phyloP scores from a whole-genome alignment of 23 tunicate species.

The Clavelina lepadiformis region DNA sequence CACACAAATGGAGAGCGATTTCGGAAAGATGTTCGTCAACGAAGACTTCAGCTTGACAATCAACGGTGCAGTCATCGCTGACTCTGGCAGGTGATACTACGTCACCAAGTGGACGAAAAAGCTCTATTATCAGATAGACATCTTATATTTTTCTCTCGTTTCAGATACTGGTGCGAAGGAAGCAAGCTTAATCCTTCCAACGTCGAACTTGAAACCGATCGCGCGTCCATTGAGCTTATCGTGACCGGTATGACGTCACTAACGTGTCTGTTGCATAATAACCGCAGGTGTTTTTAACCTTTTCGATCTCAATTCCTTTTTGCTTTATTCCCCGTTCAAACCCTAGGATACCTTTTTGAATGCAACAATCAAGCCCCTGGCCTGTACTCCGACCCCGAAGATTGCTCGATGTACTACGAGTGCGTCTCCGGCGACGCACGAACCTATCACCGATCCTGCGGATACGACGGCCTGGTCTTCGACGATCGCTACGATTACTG shows the following conservation, averaged over 20 bases:
- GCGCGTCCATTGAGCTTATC: constrained; percentile 28
- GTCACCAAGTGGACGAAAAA: not conserved
- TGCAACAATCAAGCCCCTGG: constrained; percentile 40
- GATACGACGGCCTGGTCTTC: constrained; percentile 58
- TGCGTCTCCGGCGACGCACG: constrained; percentile 35
- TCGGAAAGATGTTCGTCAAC: constrained; percentile 10
- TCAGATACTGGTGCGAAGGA: constrained; percentile 56
- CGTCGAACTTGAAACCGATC: constrained; percentile 31
- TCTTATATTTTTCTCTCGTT: not conserved
- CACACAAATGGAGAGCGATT: constrained; percentile 12
- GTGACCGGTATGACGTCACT: constrained; percentile 7
- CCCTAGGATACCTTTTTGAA: constrained; percentile 18
- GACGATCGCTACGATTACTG: constrained; percentile 34
- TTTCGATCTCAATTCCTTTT: too few species aligned
- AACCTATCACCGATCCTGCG: constrained; percentile 52
- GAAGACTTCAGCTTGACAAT: not conserved
- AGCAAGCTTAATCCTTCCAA: constrained; percentile 7
- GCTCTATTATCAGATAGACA: not conserved
- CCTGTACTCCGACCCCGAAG: constrained; percentile 47
- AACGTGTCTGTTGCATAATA: not conserved
- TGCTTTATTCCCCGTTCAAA: too few species aligned
- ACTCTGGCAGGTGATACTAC: constrained; percentile 19
- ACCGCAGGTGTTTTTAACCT: too few species aligned
- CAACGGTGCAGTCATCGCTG: not conserved
- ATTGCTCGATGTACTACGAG: constrained; percentile 70